phyloP scores from a whole-genome alignment of 2,888 invertebrate species.

The Leucoma salicis region DNA sequence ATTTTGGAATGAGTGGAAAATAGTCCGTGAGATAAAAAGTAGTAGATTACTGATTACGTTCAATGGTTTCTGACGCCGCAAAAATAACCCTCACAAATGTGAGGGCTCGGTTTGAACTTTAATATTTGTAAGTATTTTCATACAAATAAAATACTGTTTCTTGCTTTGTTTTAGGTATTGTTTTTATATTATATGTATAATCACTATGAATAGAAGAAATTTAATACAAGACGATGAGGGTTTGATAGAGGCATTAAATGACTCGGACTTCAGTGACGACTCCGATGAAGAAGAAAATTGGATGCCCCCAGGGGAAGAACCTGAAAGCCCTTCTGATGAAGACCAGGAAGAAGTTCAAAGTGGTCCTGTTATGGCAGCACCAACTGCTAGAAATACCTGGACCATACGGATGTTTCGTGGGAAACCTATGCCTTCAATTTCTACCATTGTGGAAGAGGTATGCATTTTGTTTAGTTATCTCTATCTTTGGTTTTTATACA shows the following conservation, averaged over 20 bases:
- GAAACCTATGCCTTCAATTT: constrained; percentile 10
- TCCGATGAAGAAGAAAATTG: constrained; percentile 11
- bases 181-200: constrained; percentile 4
- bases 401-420: constrained; percentile 7
- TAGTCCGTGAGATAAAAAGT: constrained; percentile 4
- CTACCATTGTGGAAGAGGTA: constrained; percentile 7
- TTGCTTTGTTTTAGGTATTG: constrained; percentile 7
- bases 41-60: constrained; percentile 7
- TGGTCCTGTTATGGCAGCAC: constrained; percentile 9
- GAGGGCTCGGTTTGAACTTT: constrained; percentile 10
- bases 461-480: constrained; percentile 4
- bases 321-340: constrained; percentile 8
- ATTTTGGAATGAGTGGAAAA: constrained; percentile 7
- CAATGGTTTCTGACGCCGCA: constrained; percentile 4
- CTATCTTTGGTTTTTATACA: background rate
- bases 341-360: constrained; percentile 11
- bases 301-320: constrained; percentile 10
- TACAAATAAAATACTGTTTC: constrained; percentile 6
- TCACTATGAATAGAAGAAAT: constrained; percentile 8
- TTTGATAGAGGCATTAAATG: constrained; percentile 3
- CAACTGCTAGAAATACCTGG: constrained; percentile 10
- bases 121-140: constrained; percentile 6
- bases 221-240: too few relatives aligned
- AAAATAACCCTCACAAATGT: constrained; percentile 6
- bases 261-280: constrained; percentile 9